phyloP scores from a whole-genome alignment of 2,113 vertebrate genomes.

The Corythornis vintsioides region DNA sequence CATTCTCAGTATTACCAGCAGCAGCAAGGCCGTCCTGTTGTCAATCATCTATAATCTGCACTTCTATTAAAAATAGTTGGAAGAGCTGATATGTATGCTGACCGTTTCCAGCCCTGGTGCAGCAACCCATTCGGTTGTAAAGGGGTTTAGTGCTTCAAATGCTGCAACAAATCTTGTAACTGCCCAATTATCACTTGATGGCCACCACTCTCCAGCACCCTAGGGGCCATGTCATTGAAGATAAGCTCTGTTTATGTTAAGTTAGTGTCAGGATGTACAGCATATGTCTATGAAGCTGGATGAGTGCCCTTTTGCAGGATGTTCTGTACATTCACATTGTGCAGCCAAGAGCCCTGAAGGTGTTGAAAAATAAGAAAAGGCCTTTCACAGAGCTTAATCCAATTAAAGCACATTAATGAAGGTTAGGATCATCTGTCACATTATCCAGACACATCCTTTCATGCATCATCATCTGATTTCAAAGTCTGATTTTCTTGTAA shows the following conservation, averaged over 20 bases:
- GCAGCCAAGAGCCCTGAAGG: constrained; percentile 42
- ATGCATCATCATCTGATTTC: constrained; percentile 54
- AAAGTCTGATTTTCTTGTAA: constrained; percentile 39
- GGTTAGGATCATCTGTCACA: constrained; percentile 64
- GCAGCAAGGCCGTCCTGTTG: neutral
- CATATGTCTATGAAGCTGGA: constrained; percentile 36
- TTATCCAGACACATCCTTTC: constrained; percentile 58
- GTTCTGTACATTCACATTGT: constrained; percentile 26
- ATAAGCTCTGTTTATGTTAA: constrained; percentile 53
- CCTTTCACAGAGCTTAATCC: constrained; percentile 60
- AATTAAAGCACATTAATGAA: constrained; percentile 70
- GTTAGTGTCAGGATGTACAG: constrained; percentile 45
- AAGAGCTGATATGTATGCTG: neutral
- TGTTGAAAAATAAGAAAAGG: constrained; percentile 57
- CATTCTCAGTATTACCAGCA: neutral
- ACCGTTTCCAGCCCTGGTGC: neutral
- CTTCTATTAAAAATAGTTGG: constrained; percentile 44
- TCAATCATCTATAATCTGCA: constrained; percentile 16
- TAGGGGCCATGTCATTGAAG: constrained; percentile 36
- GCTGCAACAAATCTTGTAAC: constrained; percentile 39
- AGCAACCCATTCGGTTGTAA: neutral
- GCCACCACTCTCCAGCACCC: constrained; percentile 20
- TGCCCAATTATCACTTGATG: constrained; percentile 52
- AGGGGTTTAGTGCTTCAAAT: constrained; percentile 18
- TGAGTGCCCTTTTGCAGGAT: constrained; percentile 48